phyloP scores from a whole-genome alignment of 53 echinoderm and acorn worm genomes.

The Antedon mediterranea region DNA sequence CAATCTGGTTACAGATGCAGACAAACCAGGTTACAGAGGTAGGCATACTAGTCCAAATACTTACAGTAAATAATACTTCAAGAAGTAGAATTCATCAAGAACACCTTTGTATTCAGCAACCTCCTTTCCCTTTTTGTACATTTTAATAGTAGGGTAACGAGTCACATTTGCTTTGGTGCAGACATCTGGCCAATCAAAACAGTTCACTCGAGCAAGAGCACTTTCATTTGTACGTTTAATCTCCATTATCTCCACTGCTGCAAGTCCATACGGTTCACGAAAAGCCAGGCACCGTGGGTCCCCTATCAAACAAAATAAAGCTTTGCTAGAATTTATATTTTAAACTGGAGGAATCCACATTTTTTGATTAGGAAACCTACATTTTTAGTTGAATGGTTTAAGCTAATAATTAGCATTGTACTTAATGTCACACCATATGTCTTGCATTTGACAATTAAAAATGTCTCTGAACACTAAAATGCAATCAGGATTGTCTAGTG shows the following conservation, averaged over 20 bases:
- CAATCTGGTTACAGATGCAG: too few relatives aligned
- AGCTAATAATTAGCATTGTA: too few relatives aligned
- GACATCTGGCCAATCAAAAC: slow-evolving; percentile 88
- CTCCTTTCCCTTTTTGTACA: slow-evolving; percentile 29
- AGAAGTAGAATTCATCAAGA: slow-evolving; percentile 28
- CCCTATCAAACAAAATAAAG: slow-evolving; percentile 17
- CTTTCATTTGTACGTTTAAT: slow-evolving; percentile 4
- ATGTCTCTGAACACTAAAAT: too few relatives aligned
- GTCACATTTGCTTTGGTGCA: slow-evolving; percentile 79
- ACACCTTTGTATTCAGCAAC: slow-evolving; percentile 46
- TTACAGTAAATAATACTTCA: slow-evolving; percentile 53
- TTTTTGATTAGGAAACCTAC: too few relatives aligned
- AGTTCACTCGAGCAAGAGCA: slow-evolving; percentile 78
- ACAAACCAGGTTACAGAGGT: too few relatives aligned
- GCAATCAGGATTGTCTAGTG: too few relatives aligned
- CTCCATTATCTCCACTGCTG: slow-evolving; percentile 23
- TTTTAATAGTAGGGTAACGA: slow-evolving; percentile 59
- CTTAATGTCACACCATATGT: too few relatives aligned
- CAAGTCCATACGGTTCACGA: slow-evolving; percentile 36
- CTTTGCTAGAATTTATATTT: too few relatives aligned
- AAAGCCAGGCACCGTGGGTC: slow-evolving; percentile 69
- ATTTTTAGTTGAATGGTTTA: too few relatives aligned
- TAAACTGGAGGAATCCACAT: too few relatives aligned
- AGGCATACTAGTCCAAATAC: slow-evolving; percentile 18
- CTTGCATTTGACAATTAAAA: too few relatives aligned